Conservation (phyloP, 2,888 invertebrate species). For the Orthonychiurus folsomi region DNA sequence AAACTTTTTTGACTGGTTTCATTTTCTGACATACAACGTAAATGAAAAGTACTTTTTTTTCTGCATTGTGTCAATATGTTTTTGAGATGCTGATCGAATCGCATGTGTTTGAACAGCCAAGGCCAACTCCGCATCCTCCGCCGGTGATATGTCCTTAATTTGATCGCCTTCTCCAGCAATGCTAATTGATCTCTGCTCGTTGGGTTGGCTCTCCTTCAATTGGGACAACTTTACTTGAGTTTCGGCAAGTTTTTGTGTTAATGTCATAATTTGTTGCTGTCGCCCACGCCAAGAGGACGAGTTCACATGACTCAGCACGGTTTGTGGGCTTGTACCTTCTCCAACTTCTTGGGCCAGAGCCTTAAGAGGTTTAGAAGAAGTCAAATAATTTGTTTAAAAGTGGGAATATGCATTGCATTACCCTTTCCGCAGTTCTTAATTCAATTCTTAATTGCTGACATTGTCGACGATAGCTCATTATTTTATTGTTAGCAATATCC, state of each 20-base stretch:
- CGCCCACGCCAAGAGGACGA: conserved; percentile 65
- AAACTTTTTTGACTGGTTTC: not conserved
- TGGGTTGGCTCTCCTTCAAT: no score
- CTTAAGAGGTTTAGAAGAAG: no score
- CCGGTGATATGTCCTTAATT: no score
- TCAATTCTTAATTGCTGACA: conserved; percentile 62
- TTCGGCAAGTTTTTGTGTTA: conserved; percentile 61
- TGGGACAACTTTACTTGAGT: conserved; percentile 51
- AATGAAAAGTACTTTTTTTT: no score
- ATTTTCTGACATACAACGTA: no score
- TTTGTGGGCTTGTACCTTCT: conserved; percentile 57
- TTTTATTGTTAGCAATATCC: conserved; percentile 31
- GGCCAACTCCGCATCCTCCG: no score
- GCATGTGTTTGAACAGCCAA: no score
- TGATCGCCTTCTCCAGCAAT: no score
- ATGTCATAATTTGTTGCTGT: conserved; percentile 61
- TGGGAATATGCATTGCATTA: no score
- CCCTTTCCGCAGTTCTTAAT: conserved; percentile 43
- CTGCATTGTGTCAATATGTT: not conserved
- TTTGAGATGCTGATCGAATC: not conserved
- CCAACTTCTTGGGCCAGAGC: conserved; percentile 67
- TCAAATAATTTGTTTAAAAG: no score
- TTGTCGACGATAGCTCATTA: conserved; percentile 51
- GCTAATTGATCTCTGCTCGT: no score
- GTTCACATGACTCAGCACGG: conserved; percentile 48